Conservation (phyloP, 1,140 invertebrate species). For the Drosophila setifemur region DNA sequence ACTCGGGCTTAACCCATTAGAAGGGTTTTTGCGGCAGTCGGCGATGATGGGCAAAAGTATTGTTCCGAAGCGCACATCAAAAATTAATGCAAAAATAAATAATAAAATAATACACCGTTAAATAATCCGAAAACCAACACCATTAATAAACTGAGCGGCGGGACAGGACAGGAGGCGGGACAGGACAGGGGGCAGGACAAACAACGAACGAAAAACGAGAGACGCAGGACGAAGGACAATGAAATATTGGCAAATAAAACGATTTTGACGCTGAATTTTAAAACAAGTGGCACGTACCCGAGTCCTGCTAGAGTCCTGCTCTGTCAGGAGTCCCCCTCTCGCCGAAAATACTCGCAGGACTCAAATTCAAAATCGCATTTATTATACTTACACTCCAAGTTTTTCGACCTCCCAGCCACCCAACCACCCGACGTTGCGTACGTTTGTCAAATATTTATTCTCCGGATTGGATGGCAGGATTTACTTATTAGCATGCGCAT, state of each 20-base stretch:
- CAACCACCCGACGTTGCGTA: slow-evolving; percentile 26
- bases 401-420: not conserved
- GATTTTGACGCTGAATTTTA: slow-evolving; percentile 82
- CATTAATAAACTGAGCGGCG: slow-evolving; percentile 74
- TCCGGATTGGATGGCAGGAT: slow-evolving; percentile 77
- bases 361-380: slow-evolving; percentile 80
- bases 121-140: slow-evolving; percentile 82
- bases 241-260: slow-evolving; percentile 82
- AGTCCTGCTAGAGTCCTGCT: slow-evolving; percentile 37
- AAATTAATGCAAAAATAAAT: slow-evolving; percentile 82
- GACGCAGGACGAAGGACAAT: slow-evolving; percentile 45
- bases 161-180: slow-evolving; percentile 18
- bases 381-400: slow-evolving; percentile 76
- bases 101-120: slow-evolving; percentile 82
- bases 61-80: slow-evolving; percentile 55
- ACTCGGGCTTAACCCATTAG: slow-evolving; percentile 40
- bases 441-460: slow-evolving; percentile 81
- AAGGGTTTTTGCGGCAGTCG: slow-evolving; percentile 39
- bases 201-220: not conserved
- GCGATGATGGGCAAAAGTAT: slow-evolving; percentile 8
- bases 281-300: slow-evolving; percentile 73
- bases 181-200: no score
- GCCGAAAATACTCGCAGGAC: slow-evolving; percentile 31
- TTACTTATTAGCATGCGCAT: slow-evolving; percentile 80
- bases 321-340: not conserved